Conservation (phyloP, 2,113 vertebrate genomes). For the Silurus asotus region DNA sequence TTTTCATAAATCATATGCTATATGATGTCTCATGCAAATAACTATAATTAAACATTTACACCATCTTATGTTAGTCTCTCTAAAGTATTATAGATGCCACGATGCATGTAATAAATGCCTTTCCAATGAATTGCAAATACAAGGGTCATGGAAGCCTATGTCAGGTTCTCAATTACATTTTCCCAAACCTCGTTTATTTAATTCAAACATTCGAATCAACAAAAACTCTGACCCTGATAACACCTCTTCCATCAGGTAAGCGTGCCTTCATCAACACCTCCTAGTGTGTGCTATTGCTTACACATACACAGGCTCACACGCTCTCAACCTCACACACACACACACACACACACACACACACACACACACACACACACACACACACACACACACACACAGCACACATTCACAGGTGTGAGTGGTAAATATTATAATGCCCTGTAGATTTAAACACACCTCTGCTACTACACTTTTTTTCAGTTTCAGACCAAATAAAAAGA, state of each 20-base stretch:
- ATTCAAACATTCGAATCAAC: conserved; percentile 8
- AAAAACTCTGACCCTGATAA: conserved; percentile 14
- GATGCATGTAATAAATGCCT: not conserved
- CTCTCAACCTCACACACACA: not conserved
- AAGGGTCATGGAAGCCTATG: not conserved
- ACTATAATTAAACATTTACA: not conserved
- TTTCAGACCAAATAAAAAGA: conserved; percentile 9
- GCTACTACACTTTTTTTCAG: conserved; percentile 5
- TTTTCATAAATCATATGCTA: not conserved
- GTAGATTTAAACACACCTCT: conserved; percentile 33
- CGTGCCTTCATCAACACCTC: conserved; percentile 48
- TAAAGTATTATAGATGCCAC: not conserved
- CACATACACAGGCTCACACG: conserved; percentile 15
- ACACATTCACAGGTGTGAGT: conserved; percentile 13
- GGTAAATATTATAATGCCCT: conserved; percentile 39
- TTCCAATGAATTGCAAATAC: not conserved
- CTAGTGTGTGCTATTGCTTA: conserved; percentile 20
- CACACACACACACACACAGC: not conserved
- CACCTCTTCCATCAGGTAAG: conserved; percentile 36
- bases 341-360: conserved; percentile 30
- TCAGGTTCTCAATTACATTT: not conserved
- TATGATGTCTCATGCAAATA: not conserved
- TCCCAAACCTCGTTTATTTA: not conserved
- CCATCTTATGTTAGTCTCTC: not conserved
- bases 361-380: conserved; percentile 18